A percentile compares a stretch with the other conserved stretches of the same genome.
These are phyloP conservation scores for Ectobius pallidus DNA, from an alignment of 2,888 invertebrate species.

Conservation along the genomic window DNA sequence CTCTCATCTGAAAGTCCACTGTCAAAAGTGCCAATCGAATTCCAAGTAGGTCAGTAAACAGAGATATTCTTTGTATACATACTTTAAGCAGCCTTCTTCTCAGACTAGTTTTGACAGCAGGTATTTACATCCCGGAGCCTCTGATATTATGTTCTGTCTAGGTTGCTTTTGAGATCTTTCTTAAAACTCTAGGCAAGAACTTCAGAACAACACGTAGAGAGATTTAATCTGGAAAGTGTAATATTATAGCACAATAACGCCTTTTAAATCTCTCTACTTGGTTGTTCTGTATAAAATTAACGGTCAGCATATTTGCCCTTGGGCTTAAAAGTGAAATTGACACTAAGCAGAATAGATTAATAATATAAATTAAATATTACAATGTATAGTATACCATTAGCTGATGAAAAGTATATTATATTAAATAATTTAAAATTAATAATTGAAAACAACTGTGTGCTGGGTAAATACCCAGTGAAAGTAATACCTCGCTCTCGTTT, in stretches of 20 bases:
- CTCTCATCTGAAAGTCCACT: no score
- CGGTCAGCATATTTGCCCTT: not conserved
- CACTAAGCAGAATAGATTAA: no score
- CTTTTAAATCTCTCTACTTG: not conserved
- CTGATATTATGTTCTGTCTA: not conserved
- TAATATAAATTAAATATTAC: no score
- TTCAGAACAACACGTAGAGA: not conserved
- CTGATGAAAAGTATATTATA: no score
- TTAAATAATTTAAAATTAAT: no score
- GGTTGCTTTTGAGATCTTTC: no score
- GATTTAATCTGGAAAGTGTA: not conserved
- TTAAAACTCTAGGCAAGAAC: not conserved
- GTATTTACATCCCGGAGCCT: not conserved
- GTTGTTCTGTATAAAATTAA: not conserved
- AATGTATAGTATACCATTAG: no score
- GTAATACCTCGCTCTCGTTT: no score
- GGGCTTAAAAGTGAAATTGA: no score
- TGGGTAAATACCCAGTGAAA: no score
- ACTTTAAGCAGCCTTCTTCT: not conserved
- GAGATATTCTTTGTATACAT: not conserved
- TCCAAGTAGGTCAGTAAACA: not conserved
- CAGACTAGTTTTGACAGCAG: not conserved
- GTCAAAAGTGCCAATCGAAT: not conserved
- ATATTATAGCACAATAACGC: not conserved
- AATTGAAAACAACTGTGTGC: no score